These are phyloP conservation scores for Apostichopus californicus DNA, from an alignment of 35 echinoderm and acorn worm species.

Conservation along the genomic window DNA sequence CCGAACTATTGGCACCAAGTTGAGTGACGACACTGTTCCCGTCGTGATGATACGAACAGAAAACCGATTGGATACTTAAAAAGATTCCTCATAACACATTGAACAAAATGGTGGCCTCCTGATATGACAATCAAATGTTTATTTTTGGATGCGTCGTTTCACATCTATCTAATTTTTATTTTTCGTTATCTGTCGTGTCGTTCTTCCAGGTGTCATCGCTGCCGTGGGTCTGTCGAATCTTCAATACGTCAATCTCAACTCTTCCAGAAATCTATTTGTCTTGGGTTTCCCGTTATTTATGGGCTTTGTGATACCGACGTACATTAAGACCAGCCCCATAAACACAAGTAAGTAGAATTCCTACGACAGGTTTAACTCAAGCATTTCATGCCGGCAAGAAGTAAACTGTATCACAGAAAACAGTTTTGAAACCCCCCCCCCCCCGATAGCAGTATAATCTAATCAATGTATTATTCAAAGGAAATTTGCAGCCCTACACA, in stretches of 20 bases:
- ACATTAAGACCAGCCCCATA: constrained; percentile 52
- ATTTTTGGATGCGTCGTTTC: background rate
- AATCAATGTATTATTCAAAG: too few relatives aligned
- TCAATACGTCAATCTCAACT: constrained; percentile 91
- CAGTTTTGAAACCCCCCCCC: too few relatives aligned
- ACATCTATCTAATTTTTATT: background rate
- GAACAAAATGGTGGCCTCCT: background rate
- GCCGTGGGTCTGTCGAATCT: constrained; percentile 90
- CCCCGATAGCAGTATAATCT: too few relatives aligned
- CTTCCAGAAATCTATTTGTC: constrained; percentile 87
- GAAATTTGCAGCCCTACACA: too few relatives aligned
- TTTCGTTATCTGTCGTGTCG: background rate
- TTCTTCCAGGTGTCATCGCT: constrained; percentile 77
- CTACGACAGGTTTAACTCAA: too few relatives aligned
- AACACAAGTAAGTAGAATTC: constrained; percentile 68
- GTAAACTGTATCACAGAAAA: too few relatives aligned
- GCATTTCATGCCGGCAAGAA: too few relatives aligned
- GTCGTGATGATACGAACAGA: too few relatives aligned
- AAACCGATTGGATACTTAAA: too few relatives aligned
- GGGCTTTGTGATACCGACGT: constrained; percentile 77
- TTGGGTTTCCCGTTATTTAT: constrained; percentile 78
- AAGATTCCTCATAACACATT: too few relatives aligned
- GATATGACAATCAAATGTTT: background rate
- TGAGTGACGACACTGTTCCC: too few relatives aligned
- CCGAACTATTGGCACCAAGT: too few relatives aligned